Evolutionary conservation across 2,888 invertebrate genomes (phyloP), one percentile per base, ranked within the genome.

Genomic region (Drosophila colorata): DNA sequence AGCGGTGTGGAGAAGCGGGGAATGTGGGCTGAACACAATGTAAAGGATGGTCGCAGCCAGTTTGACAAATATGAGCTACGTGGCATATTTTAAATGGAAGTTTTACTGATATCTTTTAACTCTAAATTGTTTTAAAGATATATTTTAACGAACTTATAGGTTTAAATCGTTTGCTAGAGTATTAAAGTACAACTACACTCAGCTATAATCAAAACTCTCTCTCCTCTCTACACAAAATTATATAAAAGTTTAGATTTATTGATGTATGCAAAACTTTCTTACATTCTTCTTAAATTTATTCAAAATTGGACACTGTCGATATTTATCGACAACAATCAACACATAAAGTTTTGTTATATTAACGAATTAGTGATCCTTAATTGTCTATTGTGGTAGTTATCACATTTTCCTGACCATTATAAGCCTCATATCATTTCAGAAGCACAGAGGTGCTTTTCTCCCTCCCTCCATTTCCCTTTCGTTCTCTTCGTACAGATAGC

Each of bases 61-160:
- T 35, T 20, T 37, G 57, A 57, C 57, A 57, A 66, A 58, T 47
- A 38, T 66, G 8, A 14, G 18, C 28, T 33, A 57, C 28, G 44
- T 40, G 43, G 37, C 16, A 14, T 4, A 38, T 8, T 38, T 38
- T 16, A 37, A 37, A 25, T 25, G 7, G 25, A 25, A 25, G 25
- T 8, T 7, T 20, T 20, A 4, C 4, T 4, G 20, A 4, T 20
- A 20, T 20, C 0, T 20, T 20, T 20, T 20, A 20, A 20, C 4
- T 20, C 20, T 20, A 2, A 20, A 20, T 20, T 20, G 20, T 3
- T 20, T 20, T n/a, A n/a, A n/a, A n/a, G n/a, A n/a, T n/a, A n/a
- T n/a, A n/a, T n/a, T n/a, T n/a, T n/a, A n/a, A n/a, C n/a, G n/a
- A n/a, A n/a, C n/a, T n/a, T n/a, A n/a, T n/a, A n/a, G n/a, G n/a